phyloP scores from a whole-genome alignment of 2,888 invertebrate species.

The Platynereis dumerilii region DNA sequence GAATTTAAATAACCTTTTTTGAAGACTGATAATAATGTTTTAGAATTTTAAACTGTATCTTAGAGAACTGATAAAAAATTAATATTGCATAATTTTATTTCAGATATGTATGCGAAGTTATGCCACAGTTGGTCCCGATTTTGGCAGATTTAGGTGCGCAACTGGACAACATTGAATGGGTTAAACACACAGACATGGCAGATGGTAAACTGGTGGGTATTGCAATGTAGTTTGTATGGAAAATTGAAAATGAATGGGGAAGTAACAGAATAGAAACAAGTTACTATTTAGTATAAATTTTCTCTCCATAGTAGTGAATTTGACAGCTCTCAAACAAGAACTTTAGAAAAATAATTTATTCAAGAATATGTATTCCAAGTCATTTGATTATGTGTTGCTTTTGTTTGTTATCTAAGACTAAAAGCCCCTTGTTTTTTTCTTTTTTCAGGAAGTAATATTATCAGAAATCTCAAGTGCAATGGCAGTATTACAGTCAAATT shows the following conservation, averaged over 20 bases:
- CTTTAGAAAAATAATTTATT: no score
- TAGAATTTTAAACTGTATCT: no score
- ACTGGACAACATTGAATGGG: slow-evolving; percentile 53
- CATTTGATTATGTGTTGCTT: not conserved
- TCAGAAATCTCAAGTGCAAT: slow-evolving; percentile 44
- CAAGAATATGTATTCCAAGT: no score
- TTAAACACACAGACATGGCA: slow-evolving; percentile 40
- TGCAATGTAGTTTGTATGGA: not conserved
- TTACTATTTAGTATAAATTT: no score
- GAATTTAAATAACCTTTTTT: no score
- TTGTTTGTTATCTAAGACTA: not conserved
- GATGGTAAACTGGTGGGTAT: slow-evolving; percentile 47
- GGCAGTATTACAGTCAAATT: slow-evolving; percentile 45
- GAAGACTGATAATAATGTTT: no score
- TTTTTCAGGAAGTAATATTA: slow-evolving; percentile 44
- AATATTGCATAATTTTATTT: not conserved
- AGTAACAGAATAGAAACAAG: no score
- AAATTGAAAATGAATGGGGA: not conserved
- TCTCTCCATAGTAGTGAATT: no score
- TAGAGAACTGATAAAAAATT: not conserved
- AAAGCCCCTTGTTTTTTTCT: not conserved
- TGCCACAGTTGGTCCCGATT: slow-evolving; percentile 47
- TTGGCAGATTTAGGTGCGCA: slow-evolving; percentile 49
- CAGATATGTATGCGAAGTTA: slow-evolving; percentile 51
- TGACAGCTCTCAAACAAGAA: no score